Conservation (phyloP, 2,888 invertebrate species). For the Spodoptera littoralis region DNA sequence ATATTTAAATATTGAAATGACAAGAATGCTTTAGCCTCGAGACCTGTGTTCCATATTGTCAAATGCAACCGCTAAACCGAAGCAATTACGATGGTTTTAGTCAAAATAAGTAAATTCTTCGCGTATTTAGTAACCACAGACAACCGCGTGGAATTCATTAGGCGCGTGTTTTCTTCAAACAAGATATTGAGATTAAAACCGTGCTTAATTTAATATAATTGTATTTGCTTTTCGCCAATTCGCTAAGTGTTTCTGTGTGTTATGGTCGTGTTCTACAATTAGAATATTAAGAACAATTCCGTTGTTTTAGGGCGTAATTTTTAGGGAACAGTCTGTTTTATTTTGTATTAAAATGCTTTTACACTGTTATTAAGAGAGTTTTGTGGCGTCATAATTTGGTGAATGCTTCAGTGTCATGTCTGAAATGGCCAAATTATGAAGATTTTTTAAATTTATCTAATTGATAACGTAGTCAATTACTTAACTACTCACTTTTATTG, state of each 20-base stretch:
- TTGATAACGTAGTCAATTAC: background rate
- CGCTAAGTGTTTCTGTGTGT: constrained; percentile 48
- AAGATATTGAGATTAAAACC: constrained; percentile 63
- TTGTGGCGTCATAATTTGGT: constrained; percentile 15
- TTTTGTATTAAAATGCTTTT: constrained; percentile 40
- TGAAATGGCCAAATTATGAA: background rate
- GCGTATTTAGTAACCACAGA: constrained; percentile 44
- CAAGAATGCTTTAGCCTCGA: no score
- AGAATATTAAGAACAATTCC: constrained; percentile 34
- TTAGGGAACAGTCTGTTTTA: constrained; percentile 25
- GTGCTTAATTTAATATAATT: constrained; percentile 60
- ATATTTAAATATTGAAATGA: no score
- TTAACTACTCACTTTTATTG: no score
- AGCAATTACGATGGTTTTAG: no score
- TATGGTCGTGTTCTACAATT: constrained; percentile 39
- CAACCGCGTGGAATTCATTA: constrained; percentile 60
- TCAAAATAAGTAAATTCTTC: background rate
- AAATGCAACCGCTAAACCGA: no score
- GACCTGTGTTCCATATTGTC: no score
- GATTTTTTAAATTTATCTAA: background rate
- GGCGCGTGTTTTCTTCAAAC: constrained; percentile 59
- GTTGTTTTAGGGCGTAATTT: constrained; percentile 20
- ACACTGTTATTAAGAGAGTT: constrained; percentile 6
- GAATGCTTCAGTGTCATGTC: constrained; percentile 16
- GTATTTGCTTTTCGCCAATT: constrained; percentile 50